Percentiles rank a stretch among this genome's conserved stretches.
Conservation (phyloP, 2,888 invertebrate genomes). For the Helicoverpa assulta region DNA sequence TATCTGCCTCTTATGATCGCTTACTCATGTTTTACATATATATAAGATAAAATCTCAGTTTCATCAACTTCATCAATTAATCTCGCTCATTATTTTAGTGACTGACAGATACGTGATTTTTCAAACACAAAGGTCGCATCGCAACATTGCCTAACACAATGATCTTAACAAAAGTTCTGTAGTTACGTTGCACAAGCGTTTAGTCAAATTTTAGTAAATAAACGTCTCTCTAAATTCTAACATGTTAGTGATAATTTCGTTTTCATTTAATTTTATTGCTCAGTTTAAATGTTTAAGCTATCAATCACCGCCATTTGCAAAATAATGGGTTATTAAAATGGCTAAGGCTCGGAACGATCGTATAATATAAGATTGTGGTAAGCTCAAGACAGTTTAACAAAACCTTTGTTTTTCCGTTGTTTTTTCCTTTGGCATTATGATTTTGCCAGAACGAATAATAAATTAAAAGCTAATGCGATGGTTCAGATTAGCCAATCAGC, state of each 20-base stretch:
- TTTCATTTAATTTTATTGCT: constrained; percentile 1
- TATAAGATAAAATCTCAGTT: constrained; percentile 34
- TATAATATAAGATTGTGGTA: too few relatives aligned
- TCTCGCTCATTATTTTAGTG: constrained; percentile 44
- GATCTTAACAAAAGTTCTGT: constrained; percentile 33
- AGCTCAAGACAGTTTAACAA: too few relatives aligned
- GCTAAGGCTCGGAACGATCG: not conserved
- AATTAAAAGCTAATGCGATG: not conserved
- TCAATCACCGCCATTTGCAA: not conserved
- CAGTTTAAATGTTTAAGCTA: constrained; percentile 1
- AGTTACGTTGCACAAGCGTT: constrained; percentile 45
- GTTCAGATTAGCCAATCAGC: not conserved
- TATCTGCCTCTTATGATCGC: constrained; percentile 54
- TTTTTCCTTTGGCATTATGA: not conserved
- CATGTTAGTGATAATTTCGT: constrained; percentile 22
- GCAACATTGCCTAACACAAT: constrained; percentile 38
- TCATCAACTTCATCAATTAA: constrained; percentile 39
- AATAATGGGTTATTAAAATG: not conserved
- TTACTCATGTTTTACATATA: constrained; percentile 35
- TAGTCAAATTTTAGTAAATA: constrained; percentile 42
- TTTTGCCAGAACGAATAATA: not conserved
- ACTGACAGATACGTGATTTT: constrained; percentile 48
- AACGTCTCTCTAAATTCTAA: constrained; percentile 42
- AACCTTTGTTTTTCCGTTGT: too few relatives aligned
- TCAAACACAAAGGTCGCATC: constrained; percentile 44